A percentile compares a stretch with the other conserved stretches of the same genome.
Conservation (phyloP, 2,888 invertebrate species). For the Syrista parreyssii region DNA sequence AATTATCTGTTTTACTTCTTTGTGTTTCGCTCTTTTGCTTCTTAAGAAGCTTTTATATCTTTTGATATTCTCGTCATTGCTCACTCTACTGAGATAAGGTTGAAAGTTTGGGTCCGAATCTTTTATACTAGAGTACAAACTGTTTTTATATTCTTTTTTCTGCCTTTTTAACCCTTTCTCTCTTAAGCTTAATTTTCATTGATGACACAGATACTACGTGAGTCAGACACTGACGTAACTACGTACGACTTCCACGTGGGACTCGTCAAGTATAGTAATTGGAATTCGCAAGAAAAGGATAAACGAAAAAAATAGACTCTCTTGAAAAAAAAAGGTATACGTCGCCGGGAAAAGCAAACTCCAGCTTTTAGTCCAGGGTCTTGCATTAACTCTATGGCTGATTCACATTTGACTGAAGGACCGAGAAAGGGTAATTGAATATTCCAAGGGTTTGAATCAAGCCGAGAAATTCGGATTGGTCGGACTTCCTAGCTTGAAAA, state of each 20-base stretch:
- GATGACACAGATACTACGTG: too few species aligned
- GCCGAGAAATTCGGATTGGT: conserved; percentile 17
- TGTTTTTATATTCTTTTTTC: neutral
- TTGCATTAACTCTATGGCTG: conserved; percentile 1
- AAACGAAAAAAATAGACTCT: neutral
- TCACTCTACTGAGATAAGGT: too few species aligned
- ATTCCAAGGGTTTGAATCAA: conserved; percentile 35
- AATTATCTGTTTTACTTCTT: too few species aligned
- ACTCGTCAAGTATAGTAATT: neutral
- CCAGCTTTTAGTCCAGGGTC: neutral
- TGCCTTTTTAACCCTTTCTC: neutral
- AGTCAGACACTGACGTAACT: neutral
- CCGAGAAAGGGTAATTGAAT: conserved; percentile 43
- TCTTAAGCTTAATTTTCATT: neutral
- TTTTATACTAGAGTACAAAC: neutral
- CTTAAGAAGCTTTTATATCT: too few species aligned
- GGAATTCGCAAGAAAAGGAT: neutral
- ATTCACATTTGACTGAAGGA: conserved; percentile 30
- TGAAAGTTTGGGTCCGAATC: neutral
- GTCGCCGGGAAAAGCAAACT: neutral
- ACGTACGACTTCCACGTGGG: neutral
- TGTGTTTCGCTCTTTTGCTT: too few species aligned
- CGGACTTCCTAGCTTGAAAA: conserved; percentile 12
- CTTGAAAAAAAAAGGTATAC: neutral
- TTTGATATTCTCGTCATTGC: too few species aligned